Evolutionary conservation across 2,888 invertebrate genomes (phyloP).

Genomic region (Anthoptus insignis): DNA sequence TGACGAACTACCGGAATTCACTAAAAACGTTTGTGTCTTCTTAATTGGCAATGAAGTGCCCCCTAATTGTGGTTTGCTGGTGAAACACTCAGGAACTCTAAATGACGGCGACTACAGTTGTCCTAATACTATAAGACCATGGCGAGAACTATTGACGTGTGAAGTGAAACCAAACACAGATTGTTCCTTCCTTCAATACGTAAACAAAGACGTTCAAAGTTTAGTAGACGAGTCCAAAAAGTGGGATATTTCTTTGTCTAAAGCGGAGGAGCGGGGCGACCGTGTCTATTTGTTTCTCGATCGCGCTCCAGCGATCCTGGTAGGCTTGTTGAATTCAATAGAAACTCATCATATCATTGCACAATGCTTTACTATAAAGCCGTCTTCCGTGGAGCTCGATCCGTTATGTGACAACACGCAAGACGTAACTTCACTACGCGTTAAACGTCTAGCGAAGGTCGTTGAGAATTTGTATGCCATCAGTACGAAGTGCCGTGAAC

Average conservation of each 20-base stretch:
- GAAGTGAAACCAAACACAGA: conserved; percentile 46
- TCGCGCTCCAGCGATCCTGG: conserved; percentile 63
- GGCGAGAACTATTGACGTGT: conserved; percentile 74
- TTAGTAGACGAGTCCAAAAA: conserved; percentile 72
- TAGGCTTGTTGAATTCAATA: conserved; percentile 61
- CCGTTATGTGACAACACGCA: conserved; percentile 57
- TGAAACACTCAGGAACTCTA: conserved; percentile 87
- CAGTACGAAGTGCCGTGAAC: conserved; percentile 36
- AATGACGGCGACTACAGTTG: conserved; percentile 89
- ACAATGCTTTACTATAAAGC: conserved; percentile 51
- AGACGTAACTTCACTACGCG: conserved; percentile 65
- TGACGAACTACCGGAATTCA: conserved; percentile 59
- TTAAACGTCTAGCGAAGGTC: conserved; percentile 63
- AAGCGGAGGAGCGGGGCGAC: conserved; percentile 69
- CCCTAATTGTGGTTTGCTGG: conserved; percentile 70
- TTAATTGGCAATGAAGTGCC: conserved; percentile 55
- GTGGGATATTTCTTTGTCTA: conserved; percentile 80
- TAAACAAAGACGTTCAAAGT: conserved; percentile 63
- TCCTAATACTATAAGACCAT: conserved; percentile 84
- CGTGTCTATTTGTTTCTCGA: conserved; percentile 85
- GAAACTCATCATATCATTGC: conserved; percentile 57
- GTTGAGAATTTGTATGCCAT: conserved; percentile 65
- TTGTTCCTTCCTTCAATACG: conserved; percentile 58
- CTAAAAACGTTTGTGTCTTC: conserved; percentile 58
- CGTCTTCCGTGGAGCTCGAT: conserved; percentile 57